phyloP scores from a whole-genome alignment of 2,797 vertebrate genomes.

The Hydrocynus forskahlii region DNA sequence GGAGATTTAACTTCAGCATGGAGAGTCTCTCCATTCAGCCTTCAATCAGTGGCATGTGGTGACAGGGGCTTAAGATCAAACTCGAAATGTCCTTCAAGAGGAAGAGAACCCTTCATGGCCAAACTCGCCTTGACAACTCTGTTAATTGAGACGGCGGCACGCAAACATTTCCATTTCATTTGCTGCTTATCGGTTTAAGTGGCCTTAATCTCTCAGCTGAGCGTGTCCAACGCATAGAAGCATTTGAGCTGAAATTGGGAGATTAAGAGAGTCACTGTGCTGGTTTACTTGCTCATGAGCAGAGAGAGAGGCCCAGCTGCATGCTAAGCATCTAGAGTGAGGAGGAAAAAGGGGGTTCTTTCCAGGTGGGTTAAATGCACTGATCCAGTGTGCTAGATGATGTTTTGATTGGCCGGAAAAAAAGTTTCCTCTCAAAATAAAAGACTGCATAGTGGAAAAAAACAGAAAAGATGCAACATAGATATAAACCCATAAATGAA shows the following conservation, averaged over 20 bases:
- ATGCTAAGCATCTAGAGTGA: constrained; percentile 34
- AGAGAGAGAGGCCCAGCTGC: constrained; percentile 31
- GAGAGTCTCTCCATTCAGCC: constrained; percentile 58
- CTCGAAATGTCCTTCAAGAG: constrained; percentile 37
- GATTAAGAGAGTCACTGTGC: constrained; percentile 48
- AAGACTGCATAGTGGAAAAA: too few species aligned
- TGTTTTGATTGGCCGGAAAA: too few species aligned
- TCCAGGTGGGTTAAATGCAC: constrained; percentile 25
- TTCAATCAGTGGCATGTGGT: constrained; percentile 43
- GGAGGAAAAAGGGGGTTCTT: neutral
- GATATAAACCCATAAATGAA: too few species aligned
- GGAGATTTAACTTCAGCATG: constrained; percentile 37
- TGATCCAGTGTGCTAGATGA: neutral
- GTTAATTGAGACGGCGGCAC: constrained; percentile 46
- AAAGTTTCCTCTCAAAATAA: too few species aligned
- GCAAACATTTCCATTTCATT: constrained; percentile 48
- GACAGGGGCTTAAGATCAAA: constrained; percentile 46
- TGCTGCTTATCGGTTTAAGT: constrained; percentile 50
- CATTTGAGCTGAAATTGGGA: constrained; percentile 42
- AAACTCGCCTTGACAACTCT: constrained; percentile 38
- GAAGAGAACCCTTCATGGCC: neutral
- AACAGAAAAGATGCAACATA: too few species aligned
- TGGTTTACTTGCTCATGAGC: constrained; percentile 18
- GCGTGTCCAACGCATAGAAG: constrained; percentile 30
- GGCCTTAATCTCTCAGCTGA: constrained; percentile 52